Evolutionary conservation across 1,140 invertebrate species (phyloP).

Genomic region (Eufriesea mexicana): DNA sequence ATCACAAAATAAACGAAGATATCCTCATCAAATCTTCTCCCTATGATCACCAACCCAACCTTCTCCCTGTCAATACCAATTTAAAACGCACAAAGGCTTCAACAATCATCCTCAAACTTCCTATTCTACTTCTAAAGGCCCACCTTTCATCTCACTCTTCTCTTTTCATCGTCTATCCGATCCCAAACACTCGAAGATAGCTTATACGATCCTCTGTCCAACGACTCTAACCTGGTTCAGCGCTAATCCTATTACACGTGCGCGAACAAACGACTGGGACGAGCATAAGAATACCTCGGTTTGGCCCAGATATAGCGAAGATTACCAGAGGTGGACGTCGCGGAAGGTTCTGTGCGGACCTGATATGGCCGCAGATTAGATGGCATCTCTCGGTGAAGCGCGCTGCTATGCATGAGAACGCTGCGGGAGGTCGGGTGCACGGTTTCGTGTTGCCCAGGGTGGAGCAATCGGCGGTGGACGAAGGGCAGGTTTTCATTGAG

Average conservation of each 20-base stretch:
- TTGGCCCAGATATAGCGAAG: constrained; percentile 38
- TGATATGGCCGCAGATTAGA: constrained; percentile 49
- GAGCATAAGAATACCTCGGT: background rate
- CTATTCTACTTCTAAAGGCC: too few relatives aligned
- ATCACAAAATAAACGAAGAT: too few relatives aligned
- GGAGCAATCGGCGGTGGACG: constrained; percentile 17
- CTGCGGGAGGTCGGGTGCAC: constrained; percentile 46
- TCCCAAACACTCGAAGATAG: background rate
- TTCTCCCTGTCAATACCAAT: too few relatives aligned
- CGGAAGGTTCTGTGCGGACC: constrained; percentile 23
- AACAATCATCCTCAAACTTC: too few relatives aligned
- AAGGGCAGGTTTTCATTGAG: constrained; percentile 21
- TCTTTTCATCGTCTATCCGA: background rate
- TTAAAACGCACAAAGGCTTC: too few relatives aligned
- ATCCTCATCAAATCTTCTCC: too few relatives aligned
- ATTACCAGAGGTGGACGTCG: constrained; percentile 41
- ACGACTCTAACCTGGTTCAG: background rate
- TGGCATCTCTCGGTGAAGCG: constrained; percentile 42
- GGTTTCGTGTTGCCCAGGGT: constrained; percentile 53
- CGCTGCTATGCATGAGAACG: constrained; percentile 28
- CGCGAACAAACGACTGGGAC: background rate
- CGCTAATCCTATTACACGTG: constrained; percentile 14
- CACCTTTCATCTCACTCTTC: background rate
- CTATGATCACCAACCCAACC: too few relatives aligned
- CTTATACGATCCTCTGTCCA: background rate